Base-by-base conservation (phyloP, 2,888 invertebrate genomes). In the Seira sanloemensis region DNA sequence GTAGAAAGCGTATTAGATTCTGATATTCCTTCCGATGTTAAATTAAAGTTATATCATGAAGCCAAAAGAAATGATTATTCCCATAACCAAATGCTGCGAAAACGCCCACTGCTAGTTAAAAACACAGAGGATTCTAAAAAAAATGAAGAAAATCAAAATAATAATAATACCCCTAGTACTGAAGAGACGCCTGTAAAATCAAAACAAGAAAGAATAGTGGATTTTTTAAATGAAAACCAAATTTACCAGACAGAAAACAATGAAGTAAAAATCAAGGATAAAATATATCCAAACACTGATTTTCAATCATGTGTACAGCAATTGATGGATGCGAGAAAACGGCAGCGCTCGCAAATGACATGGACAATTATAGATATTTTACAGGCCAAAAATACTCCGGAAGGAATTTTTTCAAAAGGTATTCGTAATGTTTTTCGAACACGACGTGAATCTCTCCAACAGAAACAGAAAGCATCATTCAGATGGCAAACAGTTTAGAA, bases 1-100 rank as follows among this genome's bases (percentile, higher is more conserved):
- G n/a, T n/a, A n/a, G n/a, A n/a, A n/a, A n/a, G n/a, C n/a, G 19
- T 78, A 19, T 21, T 69, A 23, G 2, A 71, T 23, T 5, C 19
- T 7, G 24, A 69, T 16, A 16, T 78, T 2, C 78, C 78, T n/a
- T 71, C 71, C 24, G 78, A 78, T 18, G 7, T 79, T 7, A 79
- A 79, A 26, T 25, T 79, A 25, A 65, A 24, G n/a, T 24, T 79
- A 4, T 73, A 66, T 79, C 62, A 71, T 1, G 58, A 68, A n/a
- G 16, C 18, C 5, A 2, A 50, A 1, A 46, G 16, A 5, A 71
- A 71, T 9, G 12, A 46, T 19, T 12, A 37, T 37, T 4, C 37
- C 12, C 37, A 37, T 12, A 37, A 37, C 12, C 7, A 1, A 4
- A 26, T 23, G 16, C 25, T 7, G n/a, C 46, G 9, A 9, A 37